phyloP scores from a whole-genome alignment of 2,113 vertebrate genomes.

The Eurystomus gularis region DNA sequence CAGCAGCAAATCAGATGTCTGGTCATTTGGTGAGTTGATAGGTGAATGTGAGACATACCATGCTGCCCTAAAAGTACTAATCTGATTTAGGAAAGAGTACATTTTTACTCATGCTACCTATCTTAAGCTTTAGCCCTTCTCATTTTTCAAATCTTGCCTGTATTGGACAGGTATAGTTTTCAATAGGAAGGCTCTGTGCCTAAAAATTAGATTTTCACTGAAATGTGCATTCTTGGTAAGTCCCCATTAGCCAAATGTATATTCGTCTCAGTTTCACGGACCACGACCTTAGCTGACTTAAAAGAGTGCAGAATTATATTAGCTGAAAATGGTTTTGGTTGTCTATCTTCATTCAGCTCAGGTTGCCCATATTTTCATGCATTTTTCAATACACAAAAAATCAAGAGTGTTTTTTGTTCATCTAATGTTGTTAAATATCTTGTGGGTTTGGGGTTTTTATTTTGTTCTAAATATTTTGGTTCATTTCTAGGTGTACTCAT shows the following conservation, averaged over 20 bases:
- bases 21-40: slow-evolving; percentile 85
- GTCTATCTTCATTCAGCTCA: neutral
- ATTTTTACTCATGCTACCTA: neutral
- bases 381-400: neutral
- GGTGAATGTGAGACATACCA: neutral
- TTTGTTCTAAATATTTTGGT: neutral
- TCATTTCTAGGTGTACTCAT: slow-evolving; percentile 82
- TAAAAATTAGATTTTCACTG: neutral
- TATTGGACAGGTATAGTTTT: neutral
- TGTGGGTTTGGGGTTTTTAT: neutral
- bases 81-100: neutral
- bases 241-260: neutral
- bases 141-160: neutral
- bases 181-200: neutral
- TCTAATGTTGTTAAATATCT: neutral
- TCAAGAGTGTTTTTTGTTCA: neutral
- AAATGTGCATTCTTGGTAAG: neutral
- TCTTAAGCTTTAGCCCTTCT: neutral
- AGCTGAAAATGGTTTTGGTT: neutral
- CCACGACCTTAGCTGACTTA: neutral
- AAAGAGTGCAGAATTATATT: neutral
- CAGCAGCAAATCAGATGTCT: slow-evolving; percentile 90
- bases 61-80: neutral
- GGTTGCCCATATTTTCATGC: neutral
- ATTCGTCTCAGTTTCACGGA: neutral